Evolutionary conservation across 2,797 vertebrate genomes (phyloP).

Genomic region (Malacoraja senta): DNA sequence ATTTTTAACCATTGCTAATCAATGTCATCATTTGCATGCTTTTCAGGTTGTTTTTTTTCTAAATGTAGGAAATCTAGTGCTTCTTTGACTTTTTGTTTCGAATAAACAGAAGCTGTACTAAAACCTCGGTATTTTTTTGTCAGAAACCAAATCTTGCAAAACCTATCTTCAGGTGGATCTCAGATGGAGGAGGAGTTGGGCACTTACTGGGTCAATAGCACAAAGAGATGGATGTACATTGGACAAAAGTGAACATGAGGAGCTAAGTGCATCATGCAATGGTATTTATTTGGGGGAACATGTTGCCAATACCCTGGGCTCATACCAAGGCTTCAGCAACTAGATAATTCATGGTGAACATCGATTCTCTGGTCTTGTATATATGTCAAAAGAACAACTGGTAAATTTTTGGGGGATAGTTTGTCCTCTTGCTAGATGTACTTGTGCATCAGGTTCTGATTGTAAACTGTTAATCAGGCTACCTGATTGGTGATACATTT

Average conservation of each 20-base stretch:
- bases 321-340: background rate
- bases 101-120: background rate
- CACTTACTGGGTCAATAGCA: background rate
- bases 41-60: background rate
- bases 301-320: constrained; percentile 8
- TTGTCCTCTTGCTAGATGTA: background rate
- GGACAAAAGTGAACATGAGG: background rate
- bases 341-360: background rate
- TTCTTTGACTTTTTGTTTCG: background rate
- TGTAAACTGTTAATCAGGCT: constrained; percentile 23
- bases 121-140: background rate
- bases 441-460: background rate
- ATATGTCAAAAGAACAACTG: background rate
- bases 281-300: background rate
- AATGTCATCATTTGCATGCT: background rate
- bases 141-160: background rate
- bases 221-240: background rate
- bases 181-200: background rate
- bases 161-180: background rate
- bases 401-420: constrained; percentile 10
- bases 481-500: constrained; percentile 20
- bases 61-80: background rate
- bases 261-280: background rate
- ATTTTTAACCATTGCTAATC: background rate
- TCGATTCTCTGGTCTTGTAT: constrained; percentile 5